These are phyloP conservation scores for Cosmia trapezina DNA, from an alignment of 2,888 invertebrate species.

Conservation along the genomic window DNA sequence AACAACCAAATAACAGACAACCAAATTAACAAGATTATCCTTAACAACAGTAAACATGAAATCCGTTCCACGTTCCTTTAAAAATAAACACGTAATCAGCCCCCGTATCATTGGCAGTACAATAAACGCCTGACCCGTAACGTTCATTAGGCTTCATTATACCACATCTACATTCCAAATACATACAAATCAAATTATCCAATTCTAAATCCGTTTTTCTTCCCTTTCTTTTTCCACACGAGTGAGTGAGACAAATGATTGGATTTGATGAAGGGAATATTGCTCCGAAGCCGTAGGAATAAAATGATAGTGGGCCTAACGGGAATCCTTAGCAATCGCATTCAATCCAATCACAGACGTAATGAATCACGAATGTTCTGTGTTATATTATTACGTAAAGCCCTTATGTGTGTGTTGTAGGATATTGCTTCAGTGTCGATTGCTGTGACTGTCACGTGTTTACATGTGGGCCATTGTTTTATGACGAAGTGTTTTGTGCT, in stretches of 20 bases:
- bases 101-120: constrained; percentile 23
- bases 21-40: constrained; percentile 52
- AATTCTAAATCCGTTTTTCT: constrained; percentile 55
- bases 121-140: constrained; percentile 41
- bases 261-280: constrained; percentile 54
- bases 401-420: constrained; percentile 4
- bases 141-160: constrained; percentile 60
- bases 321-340: constrained; percentile 64
- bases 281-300: constrained; percentile 62
- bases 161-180: constrained; percentile 60
- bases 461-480: neutral
- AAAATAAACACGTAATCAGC: constrained; percentile 49
- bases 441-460: neutral
- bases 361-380: constrained; percentile 53
- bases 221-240: constrained; percentile 18
- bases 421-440: constrained; percentile 23
- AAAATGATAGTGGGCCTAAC: constrained; percentile 52
- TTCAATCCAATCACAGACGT: constrained; percentile 67
- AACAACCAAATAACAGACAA: constrained; percentile 13
- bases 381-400: constrained; percentile 5
- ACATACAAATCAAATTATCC: constrained; percentile 66
- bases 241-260: constrained; percentile 38
- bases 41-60: constrained; percentile 8
- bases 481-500: neutral
- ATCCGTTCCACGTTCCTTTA: constrained; percentile 41